A percentile compares a stretch with the other conserved stretches of the same genome.
phyloP scores from a whole-genome alignment of 2,888 invertebrate genomes.

The Tachystola acroxantha region DNA sequence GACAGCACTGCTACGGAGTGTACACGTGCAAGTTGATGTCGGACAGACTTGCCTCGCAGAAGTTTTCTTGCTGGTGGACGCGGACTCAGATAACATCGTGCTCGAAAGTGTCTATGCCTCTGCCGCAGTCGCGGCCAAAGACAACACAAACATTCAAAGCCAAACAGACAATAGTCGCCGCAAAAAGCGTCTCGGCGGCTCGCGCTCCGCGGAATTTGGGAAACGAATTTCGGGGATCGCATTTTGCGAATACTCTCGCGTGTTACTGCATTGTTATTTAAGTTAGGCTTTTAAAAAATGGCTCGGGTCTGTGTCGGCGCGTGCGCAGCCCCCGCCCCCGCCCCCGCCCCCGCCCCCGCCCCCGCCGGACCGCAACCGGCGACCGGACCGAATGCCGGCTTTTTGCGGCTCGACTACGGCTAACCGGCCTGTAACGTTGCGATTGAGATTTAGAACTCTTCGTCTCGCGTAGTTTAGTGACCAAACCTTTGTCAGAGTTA shows the following conservation, averaged over 20 bases:
- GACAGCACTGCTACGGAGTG: too few species aligned
- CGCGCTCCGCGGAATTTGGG: conserved; percentile 60
- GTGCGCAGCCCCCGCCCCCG: conserved; percentile 72
- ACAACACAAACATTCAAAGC: conserved; percentile 52
- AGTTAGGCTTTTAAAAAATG: conserved; percentile 67
- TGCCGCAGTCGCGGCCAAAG: conserved; percentile 41
- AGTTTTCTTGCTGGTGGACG: too few species aligned
- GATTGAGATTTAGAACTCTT: too few species aligned
- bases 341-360: too few species aligned
- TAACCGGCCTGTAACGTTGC: too few species aligned
- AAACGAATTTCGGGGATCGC: conserved; percentile 73
- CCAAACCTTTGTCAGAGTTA: too few species aligned
- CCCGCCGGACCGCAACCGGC: conserved; percentile 73
- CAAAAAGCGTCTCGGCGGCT: conserved; percentile 54
- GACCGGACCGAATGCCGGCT: conserved; percentile 45
- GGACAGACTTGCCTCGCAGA: too few species aligned
- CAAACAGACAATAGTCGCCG: conserved; percentile 63
- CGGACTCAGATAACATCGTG: too few species aligned
- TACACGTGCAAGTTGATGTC: too few species aligned
- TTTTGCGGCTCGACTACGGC: conserved; percentile 31
- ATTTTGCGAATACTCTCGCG: conserved; percentile 75
- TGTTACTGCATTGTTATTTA: conserved; percentile 78
- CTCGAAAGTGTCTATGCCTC: too few species aligned
- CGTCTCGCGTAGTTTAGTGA: too few species aligned
- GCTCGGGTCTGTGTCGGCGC: conserved; percentile 64